Evolutionary conservation across 2,113 vertebrate genomes (phyloP).

Genomic region (Maylandia zebra): DNA sequence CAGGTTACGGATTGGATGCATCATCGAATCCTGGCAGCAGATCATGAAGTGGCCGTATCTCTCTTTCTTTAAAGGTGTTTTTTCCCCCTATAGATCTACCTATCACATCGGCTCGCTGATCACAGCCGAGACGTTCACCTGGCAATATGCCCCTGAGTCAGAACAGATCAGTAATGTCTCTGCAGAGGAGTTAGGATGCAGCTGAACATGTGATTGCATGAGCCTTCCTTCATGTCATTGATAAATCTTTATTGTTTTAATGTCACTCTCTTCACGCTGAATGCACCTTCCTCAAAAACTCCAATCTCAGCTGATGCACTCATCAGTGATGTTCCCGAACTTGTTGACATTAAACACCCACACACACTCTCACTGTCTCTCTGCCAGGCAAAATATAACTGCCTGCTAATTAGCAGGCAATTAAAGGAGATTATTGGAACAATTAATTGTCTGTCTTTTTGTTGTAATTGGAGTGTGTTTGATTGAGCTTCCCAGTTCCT

Average conservation of each 20-base stretch:
- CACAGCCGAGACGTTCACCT: not conserved
- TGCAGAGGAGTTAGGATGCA: not conserved
- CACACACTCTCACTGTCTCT: not conserved
- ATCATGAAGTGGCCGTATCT: not conserved
- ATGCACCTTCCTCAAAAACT: not conserved
- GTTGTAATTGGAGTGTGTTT: conserved; percentile 14
- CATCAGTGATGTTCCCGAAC: not conserved
- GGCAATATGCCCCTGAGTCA: conserved; percentile 29
- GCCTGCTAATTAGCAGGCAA: conserved; percentile 26
- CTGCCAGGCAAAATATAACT: not conserved
- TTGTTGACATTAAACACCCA: not conserved
- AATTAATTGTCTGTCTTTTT: conserved; percentile 27
- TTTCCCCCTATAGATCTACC: not conserved
- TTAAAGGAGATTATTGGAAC: conserved; percentile 36
- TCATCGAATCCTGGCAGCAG: not conserved
- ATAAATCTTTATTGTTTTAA: not conserved
- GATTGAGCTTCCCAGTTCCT: not conserved
- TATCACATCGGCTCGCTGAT: not conserved
- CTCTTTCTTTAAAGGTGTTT: not conserved
- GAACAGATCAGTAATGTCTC: not conserved
- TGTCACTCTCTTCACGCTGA: not conserved
- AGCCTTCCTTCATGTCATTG: not conserved
- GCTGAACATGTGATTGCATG: not conserved
- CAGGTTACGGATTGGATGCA: not conserved
- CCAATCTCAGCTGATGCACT: not conserved